These are phyloP conservation scores for Orchesella flavescens DNA, from an alignment of 2,888 invertebrate species.

Conservation along the genomic window DNA sequence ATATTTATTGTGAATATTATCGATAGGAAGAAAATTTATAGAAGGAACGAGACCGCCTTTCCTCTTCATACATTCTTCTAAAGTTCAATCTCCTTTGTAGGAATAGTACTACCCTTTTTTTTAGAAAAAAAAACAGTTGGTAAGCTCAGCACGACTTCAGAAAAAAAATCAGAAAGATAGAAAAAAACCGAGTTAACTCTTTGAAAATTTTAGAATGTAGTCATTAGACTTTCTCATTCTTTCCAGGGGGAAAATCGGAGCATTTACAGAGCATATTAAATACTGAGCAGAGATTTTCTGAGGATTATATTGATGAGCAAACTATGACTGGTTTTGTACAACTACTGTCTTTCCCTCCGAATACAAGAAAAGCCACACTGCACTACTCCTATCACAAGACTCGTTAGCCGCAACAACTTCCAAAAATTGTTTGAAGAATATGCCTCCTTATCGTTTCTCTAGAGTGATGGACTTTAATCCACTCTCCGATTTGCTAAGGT, in stretches of 20 bases:
- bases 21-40: constrained; percentile 23
- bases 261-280: constrained; percentile 55
- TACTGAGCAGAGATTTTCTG: not conserved
- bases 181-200: constrained; percentile 25
- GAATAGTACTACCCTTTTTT: not conserved
- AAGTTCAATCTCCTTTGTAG: not conserved
- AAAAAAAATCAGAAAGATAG: constrained; percentile 20
- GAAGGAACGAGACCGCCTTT: constrained; percentile 39
- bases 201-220: constrained; percentile 36
- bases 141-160: constrained; percentile 50
- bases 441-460: not conserved
- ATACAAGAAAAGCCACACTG: constrained; percentile 43
- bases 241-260: constrained; percentile 36
- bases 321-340: constrained; percentile 38
- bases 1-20: constrained; percentile 53
- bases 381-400: not conserved
- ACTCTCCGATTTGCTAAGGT: not conserved
- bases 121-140: constrained; percentile 28
- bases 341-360: constrained; percentile 24
- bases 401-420: constrained; percentile 4
- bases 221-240: constrained; percentile 49
- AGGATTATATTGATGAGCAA: constrained; percentile 59
- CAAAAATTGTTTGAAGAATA: not conserved
- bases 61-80: constrained; percentile 23
- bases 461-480: not conserved